phyloP scores from a whole-genome alignment of 2,797 vertebrate species.

The Pelodytes ibericus region DNA sequence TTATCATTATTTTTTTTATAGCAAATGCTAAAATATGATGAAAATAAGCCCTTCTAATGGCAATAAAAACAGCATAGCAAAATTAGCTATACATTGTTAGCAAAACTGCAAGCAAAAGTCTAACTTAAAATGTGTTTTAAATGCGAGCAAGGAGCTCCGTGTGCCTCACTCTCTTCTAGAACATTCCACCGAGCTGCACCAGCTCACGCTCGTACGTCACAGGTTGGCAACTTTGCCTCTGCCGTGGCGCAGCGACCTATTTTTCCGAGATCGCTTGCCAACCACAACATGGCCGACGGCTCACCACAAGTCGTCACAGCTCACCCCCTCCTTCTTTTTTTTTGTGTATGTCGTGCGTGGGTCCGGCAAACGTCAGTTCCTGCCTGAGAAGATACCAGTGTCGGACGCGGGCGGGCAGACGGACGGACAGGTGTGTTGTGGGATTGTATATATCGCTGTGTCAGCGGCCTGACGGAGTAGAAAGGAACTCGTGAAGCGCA shows the following conservation, averaged over 20 bases:
- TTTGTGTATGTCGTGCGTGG: neutral
- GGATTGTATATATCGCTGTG: neutral
- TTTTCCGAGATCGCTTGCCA: neutral
- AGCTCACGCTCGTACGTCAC: slow-evolving; percentile 2
- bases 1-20: no score
- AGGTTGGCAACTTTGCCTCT: slow-evolving; percentile 23
- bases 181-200: slow-evolving; percentile 7
- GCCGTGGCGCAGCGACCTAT: neutral
- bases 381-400: neutral
- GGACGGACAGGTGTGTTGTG: slow-evolving; percentile 27
- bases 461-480: neutral
- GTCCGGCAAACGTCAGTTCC: slow-evolving; percentile 12
- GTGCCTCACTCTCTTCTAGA: slow-evolving; percentile 18
- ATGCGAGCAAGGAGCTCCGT: no score
- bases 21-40: no score
- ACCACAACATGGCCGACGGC: slow-evolving; percentile 7
- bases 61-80: no score
- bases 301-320: neutral
- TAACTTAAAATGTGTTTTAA: no score
- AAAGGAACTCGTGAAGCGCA: neutral
- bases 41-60: no score
- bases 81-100: no score
- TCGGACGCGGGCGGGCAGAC: neutral
- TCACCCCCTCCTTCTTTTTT: neutral
- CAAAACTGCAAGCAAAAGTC: no score